A percentile compares a stretch with the other conserved stretches of the same genome.
These are phyloP conservation scores for Himantopus leucocephalus DNA, from an alignment of 2,113 vertebrate species.

Conservation along the genomic window DNA sequence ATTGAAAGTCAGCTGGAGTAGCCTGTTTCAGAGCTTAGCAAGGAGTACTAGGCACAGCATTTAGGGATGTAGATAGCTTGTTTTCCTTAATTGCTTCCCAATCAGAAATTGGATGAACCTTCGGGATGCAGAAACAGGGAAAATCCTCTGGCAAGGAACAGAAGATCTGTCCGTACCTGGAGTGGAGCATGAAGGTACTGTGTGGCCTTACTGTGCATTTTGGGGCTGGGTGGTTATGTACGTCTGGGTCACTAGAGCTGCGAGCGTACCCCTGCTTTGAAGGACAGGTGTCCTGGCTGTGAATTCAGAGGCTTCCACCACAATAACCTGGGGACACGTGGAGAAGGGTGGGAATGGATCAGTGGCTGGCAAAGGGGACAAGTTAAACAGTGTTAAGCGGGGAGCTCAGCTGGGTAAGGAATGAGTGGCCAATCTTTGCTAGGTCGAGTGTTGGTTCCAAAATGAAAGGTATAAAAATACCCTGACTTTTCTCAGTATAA, in stretches of 20 bases:
- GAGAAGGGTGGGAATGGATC: background rate
- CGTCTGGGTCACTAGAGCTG: background rate
- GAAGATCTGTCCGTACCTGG: slow-evolving; percentile 96
- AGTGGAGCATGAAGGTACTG: slow-evolving; percentile 96
- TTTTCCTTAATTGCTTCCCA: slow-evolving; percentile 71
- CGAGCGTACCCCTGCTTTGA: background rate
- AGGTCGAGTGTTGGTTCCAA: background rate
- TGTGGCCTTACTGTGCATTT: background rate
- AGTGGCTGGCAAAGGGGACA: background rate
- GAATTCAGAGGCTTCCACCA: background rate
- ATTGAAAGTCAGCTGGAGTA: background rate
- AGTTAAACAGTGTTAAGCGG: background rate
- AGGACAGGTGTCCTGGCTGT: background rate
- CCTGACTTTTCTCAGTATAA: background rate
- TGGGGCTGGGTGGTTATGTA: background rate
- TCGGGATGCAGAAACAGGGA: slow-evolving; percentile 96
- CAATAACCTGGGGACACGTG: background rate
- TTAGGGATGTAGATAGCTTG: background rate
- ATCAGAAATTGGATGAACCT: slow-evolving; percentile 99
- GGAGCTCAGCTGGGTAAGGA: background rate
- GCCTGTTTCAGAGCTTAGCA: background rate
- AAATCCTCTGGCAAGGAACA: slow-evolving; percentile 98
- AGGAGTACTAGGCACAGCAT: background rate
- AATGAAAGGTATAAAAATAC: background rate
- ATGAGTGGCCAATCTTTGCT: background rate